Evolutionary conservation across 2,797 vertebrate genomes (phyloP), one percentile per base, ranked within the genome.

Genomic region (Coracias cyanogaster): DNA sequence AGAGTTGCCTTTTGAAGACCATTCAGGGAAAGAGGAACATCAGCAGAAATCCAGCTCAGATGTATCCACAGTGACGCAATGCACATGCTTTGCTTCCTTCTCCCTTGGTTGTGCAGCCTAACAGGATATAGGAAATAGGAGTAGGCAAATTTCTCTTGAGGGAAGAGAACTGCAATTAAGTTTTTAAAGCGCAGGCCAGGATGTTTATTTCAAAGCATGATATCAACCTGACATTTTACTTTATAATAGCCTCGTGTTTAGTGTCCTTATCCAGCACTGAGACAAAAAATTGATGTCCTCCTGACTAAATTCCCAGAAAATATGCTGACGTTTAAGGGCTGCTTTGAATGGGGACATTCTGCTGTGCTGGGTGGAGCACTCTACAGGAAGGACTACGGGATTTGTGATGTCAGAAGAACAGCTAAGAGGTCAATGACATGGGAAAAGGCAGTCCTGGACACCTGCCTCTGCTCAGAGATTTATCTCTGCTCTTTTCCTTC

Each of bases 171-270:
- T 39, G 21, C n/a, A 94, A 90, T 89, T 46, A 69, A 69, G 9
- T 89, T 93, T 86, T 62, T 17, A 62, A 86, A 76, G 54, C 33
- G 9, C 31, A 72, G 43, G 17, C 21, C 73, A 91, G 88, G 73
- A 88, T 93, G 82, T 91, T 94, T 94, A 64, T 83, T 94, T 95
- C 94, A 91, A 83, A 88, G 51, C 5, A 21, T 51, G 1, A 15
- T 88, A 94, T 92, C 90, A 41, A 48, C 13, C 9, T 2, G 0
- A 37, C 66, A 64, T 52, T 94, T 94, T 64, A 48, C 5, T 54
- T 70, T 26, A 5, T 82, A 90, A 90, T 39, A 82, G 35, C 54
- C 55, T 82, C 29, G 49, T 86, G 77, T 70, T 89, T 52, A 45
- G 46, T 45, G 60, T 52, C 57, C 58, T 96, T 93, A 93, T 84